Evolutionary conservation across 2,888 invertebrate species (phyloP).

Genomic region (Rutpela maculata): DNA sequence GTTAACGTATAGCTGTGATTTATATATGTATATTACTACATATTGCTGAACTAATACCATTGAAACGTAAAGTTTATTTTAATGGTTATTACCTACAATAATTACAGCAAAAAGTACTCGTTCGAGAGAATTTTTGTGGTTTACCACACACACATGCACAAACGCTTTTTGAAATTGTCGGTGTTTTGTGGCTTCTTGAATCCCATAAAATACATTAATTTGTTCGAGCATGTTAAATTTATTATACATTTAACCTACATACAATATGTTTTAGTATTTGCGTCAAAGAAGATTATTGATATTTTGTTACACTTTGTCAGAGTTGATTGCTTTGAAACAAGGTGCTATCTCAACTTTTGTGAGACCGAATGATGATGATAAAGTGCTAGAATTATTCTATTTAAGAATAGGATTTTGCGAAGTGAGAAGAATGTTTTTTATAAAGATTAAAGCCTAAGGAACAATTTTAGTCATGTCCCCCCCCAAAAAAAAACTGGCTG

Average conservation of each 20-base stretch:
- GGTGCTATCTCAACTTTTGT: background rate
- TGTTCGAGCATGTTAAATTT: slow-evolving; percentile 4
- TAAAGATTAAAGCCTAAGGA: too few species aligned
- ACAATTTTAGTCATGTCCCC: too few species aligned
- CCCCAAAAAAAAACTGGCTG: too few species aligned
- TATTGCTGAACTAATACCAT: background rate
- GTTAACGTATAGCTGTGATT: background rate
- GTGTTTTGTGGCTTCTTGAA: background rate
- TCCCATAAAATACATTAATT: slow-evolving; percentile 2
- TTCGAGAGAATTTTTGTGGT: slow-evolving; percentile 7
- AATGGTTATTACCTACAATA: background rate
- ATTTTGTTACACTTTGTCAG: background rate
- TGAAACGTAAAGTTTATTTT: background rate
- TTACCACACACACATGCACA: background rate
- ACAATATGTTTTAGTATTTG: background rate
- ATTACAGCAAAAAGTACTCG: background rate
- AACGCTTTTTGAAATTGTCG: slow-evolving; percentile 2
- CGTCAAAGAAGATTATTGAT: background rate
- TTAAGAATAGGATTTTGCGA: too few species aligned
- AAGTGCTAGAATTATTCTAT: too few species aligned
- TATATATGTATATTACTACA: background rate
- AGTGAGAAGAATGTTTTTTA: too few species aligned
- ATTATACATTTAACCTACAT: slow-evolving; percentile 1
- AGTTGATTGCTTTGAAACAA: background rate
- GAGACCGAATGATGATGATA: background rate